Base-by-base conservation (phyloP, 2,888 invertebrate species). In the Drosophila mayaguana region DNA sequence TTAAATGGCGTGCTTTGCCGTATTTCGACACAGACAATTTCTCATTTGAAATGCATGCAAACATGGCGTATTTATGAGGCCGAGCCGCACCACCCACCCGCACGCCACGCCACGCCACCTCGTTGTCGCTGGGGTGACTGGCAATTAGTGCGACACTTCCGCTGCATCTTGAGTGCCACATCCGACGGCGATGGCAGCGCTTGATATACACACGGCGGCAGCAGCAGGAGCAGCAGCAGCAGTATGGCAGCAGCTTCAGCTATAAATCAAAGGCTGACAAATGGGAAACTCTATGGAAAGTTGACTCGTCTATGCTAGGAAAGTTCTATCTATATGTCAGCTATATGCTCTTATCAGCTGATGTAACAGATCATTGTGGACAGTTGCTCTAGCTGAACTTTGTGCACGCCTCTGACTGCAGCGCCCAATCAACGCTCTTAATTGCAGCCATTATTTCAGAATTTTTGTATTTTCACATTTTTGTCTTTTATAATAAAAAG, bases 1-100 rank as follows among this genome's bases (percentile, higher is more conserved):
- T 85, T 84, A 85, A 89, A 89, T 81, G 75, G 65, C 76, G 59
- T 75, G 61, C 75, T 67, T 70, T 65, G 63, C 67, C 63, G 68
- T 66, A 66, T 76, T 74, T 69, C 57, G 76, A 63, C 62, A 63
- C 87, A 89, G 91, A 90, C 89, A 65, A 78, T 68, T 81, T 75
- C 81, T 83, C 88, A 90, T 89, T 87, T 77, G 65, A 77, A 89
- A 90, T 90, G 83, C 83, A 89, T 80, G 78, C 81, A 84, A 76
- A 72, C 82, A 86, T 90, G 74, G 60, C 57, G 66, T 78, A 88
- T 87, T 87, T 89, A 87, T 87, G 87, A 87, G 87, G 45, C 50
- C 48, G 53, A 22, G 38, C n/a, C 38, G 60, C 20, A 40, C 42
- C 38, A 34, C 60, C 36, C 25, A 32, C 55, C 16, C 51, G 7